Conservation (phyloP, 2,888 invertebrate genomes). For the Spatulosminthurus flaviceps region DNA sequence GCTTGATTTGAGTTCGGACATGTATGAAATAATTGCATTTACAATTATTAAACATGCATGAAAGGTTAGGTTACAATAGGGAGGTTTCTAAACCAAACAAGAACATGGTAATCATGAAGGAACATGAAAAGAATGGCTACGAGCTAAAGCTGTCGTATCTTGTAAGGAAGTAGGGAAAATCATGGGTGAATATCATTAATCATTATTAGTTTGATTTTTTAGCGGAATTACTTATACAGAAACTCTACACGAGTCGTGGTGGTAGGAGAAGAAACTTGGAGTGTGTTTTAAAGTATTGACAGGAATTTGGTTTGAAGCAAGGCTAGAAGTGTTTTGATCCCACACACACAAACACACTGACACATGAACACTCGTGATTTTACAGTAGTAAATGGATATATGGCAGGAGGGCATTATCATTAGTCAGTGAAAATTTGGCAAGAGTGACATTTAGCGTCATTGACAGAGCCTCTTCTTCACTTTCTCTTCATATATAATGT, state of each 20-base stretch:
- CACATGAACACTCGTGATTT: no score
- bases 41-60: no score
- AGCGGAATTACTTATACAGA: background rate
- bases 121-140: background rate
- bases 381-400: background rate
- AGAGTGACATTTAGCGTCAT: background rate
- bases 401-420: background rate
- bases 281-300: background rate
- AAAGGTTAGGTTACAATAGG: no score
- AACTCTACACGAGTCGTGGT: no score
- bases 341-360: no score
- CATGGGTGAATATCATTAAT: background rate
- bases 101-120: no score
- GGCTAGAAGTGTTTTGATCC: no score
- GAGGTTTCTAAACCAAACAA: no score
- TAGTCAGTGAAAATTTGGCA: constrained; percentile 18
- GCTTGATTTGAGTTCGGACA: no score
- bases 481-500: background rate
- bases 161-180: background rate
- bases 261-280: background rate
- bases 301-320: background rate
- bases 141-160: background rate
- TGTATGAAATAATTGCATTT: no score
- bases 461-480: background rate
- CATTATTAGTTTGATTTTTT: constrained; percentile 1